These are phyloP conservation scores for Brevimyrus niger DNA, from an alignment of 2,113 vertebrate species.

Conservation along the genomic window DNA sequence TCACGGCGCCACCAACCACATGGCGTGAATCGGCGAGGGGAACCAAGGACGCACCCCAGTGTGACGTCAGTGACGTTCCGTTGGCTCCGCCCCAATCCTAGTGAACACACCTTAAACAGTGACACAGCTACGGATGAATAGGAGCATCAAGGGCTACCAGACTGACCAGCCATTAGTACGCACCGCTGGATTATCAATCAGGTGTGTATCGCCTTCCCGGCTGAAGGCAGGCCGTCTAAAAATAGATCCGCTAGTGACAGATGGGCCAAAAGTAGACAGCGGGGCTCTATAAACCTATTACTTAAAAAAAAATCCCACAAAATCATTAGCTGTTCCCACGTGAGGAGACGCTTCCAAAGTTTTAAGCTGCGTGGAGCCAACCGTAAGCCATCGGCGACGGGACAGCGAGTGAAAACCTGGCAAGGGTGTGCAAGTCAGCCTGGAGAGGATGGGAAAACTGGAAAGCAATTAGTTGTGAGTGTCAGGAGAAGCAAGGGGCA, in stretches of 20 bases:
- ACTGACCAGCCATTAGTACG: background rate
- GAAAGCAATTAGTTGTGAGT: background rate
- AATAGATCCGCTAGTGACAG: slow-evolving; percentile 12
- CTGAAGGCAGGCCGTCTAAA: slow-evolving; percentile 8
- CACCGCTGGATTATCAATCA: background rate
- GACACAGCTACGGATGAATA: background rate
- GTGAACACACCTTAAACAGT: background rate
- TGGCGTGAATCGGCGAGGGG: background rate
- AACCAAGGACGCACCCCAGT: background rate
- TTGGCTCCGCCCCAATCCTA: background rate
- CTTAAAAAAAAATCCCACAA: slow-evolving; percentile 18
- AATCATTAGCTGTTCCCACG: slow-evolving; percentile 18
- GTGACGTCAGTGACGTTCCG: background rate
- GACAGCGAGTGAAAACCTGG: background rate
- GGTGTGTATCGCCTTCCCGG: background rate
- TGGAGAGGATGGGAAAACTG: background rate
- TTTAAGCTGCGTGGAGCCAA: background rate
- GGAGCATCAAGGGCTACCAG: background rate
- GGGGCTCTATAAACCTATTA: slow-evolving; percentile 21
- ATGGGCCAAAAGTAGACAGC: slow-evolving; percentile 12
- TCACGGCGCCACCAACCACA: background rate
- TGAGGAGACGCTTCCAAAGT: slow-evolving; percentile 8
- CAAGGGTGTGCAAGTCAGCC: background rate
- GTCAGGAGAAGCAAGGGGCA: background rate
- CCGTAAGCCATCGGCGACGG: background rate